Evolutionary conservation across 2,888 invertebrate species (phyloP), one percentile per base, ranked within the genome.

Genomic region (Odontocerum albicorne): DNA sequence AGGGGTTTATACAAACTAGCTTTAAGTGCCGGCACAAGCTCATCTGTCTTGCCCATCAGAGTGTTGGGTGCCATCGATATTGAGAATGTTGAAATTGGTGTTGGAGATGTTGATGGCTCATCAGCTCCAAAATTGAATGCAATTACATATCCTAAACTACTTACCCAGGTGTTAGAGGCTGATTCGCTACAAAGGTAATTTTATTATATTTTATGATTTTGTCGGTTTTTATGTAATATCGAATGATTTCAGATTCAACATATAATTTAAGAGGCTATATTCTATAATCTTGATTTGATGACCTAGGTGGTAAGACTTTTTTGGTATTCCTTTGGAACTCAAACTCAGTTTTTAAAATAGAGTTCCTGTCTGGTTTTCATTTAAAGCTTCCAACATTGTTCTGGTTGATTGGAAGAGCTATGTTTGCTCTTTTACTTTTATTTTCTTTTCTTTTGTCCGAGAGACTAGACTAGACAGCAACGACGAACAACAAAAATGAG

Each of bases 101-200:
- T 96, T 15, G 90, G 88, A 2, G 96, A 97, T 70, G 86, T 91
- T 3, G 96, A 97, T 71, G 92, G 95, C 59, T 87, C 89, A 2
- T 88, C 91, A 17, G 86, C 90, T 51, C 86, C 92, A 0, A 89
- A 88, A 69, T 74, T 92, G 51, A 84, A 75, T 57, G 89, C 88
- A 60, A 78, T 96, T 3, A 70, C 76, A 0, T 85, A 86, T 67
- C 92, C 92, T 1, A 82, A 84, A 57, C 90, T 90, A 67, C 71
- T 93, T 21, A 65, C 76, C 0, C 81, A 83, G 38, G 75, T 79
- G 7, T 73, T 96, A 13, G 87, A 90, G 64, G 93, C 92, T 4
- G 97, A 98, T 74, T 86, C 87, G 63, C 87, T 93, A 65, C 96
- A 97, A 71, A 92, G 91, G 75, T 78, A 60, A 27, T 38, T 50